These are phyloP conservation scores for Chamaetylas fuelleborni DNA, from an alignment of 2,113 vertebrate genomes.

Conservation along the genomic window DNA sequence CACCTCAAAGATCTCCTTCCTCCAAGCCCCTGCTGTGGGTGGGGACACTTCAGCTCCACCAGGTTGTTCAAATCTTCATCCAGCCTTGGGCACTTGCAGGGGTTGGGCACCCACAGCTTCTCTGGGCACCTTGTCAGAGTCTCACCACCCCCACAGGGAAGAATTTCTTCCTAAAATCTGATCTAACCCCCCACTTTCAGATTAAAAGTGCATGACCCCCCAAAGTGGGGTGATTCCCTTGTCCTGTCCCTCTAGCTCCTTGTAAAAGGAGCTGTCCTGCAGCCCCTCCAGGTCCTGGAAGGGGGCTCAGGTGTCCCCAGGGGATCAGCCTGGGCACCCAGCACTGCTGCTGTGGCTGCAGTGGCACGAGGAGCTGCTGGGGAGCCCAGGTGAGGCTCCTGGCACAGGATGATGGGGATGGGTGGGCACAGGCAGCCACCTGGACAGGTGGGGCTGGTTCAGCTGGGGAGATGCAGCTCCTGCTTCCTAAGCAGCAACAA, in stretches of 20 bases:
- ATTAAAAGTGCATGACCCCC: neutral
- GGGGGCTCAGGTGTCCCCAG: neutral
- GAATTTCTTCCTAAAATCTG: neutral
- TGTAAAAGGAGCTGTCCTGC: fast-evolving
- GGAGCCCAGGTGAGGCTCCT: neutral
- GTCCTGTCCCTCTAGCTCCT: neutral
- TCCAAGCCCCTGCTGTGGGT: neutral
- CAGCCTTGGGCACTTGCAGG: neutral
- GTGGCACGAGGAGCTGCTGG: fast-evolving
- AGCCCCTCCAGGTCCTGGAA: neutral
- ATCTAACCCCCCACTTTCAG: neutral
- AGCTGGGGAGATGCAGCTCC: neutral
- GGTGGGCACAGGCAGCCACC: fast-evolving
- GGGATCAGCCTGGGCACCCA: neutral
- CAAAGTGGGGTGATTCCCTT: no score
- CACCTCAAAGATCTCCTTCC: neutral
- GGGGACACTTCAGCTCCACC: neutral
- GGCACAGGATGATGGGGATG: neutral
- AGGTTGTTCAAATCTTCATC: neutral
- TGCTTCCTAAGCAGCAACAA: neutral
- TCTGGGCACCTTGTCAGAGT: neutral
- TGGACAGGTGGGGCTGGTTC: neutral
- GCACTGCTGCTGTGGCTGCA: neutral
- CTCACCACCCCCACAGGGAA: neutral
- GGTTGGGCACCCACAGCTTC: neutral